Percentiles rank a stretch among this genome's conserved stretches.
Evolutionary conservation across 2,888 invertebrate species (phyloP).

Genomic region (Tillus elongatus): DNA sequence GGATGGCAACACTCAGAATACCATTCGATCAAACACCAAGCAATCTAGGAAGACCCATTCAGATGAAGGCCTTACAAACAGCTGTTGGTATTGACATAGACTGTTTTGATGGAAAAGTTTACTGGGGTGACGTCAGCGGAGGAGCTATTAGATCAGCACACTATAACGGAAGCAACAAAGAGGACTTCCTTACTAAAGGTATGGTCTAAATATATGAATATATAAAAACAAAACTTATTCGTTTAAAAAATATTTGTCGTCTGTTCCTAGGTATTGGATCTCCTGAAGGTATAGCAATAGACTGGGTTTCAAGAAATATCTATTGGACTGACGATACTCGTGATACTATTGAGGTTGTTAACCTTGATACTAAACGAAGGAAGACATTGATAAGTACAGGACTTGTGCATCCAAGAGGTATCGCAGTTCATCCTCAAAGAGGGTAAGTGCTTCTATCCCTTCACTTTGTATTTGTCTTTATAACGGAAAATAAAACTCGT

Average conservation of each 20-base stretch:
- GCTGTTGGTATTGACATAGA: slow-evolving; percentile 91
- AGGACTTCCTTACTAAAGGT: slow-evolving; percentile 54
- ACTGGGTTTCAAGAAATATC: slow-evolving; percentile 85
- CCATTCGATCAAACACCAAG: slow-evolving; percentile 58
- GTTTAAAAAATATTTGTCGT: slow-evolving; percentile 13
- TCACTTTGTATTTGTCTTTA: not conserved
- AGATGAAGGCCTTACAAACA: slow-evolving; percentile 68
- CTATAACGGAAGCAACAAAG: slow-evolving; percentile 65
- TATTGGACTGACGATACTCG: slow-evolving; percentile 95
- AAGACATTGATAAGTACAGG: slow-evolving; percentile 67
- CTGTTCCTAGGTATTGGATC: slow-evolving; percentile 62
- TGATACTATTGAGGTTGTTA: slow-evolving; percentile 83
- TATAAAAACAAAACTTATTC: too few species aligned
- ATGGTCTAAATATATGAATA: too few species aligned
- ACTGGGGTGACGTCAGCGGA: slow-evolving; percentile 88
- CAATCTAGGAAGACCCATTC: slow-evolving; percentile 65
- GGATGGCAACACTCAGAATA: slow-evolving; percentile 78
- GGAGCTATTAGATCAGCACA: slow-evolving; percentile 64
- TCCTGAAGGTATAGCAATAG: slow-evolving; percentile 89
- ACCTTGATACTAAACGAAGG: slow-evolving; percentile 65
- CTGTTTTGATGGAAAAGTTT: slow-evolving; percentile 75
- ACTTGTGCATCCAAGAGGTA: slow-evolving; percentile 86
- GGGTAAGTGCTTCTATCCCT: slow-evolving; percentile 49
- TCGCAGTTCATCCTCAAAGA: slow-evolving; percentile 83
- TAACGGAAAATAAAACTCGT: too few species aligned